phyloP scores from a whole-genome alignment of 2,113 vertebrate species.

The Riparia riparia region DNA sequence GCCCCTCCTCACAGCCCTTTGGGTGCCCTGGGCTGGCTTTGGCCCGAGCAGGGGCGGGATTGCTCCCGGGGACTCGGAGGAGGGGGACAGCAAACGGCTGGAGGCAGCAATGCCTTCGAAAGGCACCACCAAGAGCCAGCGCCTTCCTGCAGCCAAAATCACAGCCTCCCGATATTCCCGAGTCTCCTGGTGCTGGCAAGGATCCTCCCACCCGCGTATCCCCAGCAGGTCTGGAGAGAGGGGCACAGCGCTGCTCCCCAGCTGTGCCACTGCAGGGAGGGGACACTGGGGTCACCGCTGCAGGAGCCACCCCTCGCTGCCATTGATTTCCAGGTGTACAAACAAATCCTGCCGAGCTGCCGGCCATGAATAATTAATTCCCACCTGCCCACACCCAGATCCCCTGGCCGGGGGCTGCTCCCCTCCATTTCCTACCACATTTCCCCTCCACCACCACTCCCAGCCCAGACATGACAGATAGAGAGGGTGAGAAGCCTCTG shows the following conservation, averaged over 20 bases:
- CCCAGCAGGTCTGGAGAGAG: not conserved
- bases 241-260: not conserved
- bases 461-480: not conserved
- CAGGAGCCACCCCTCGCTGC: rapidly evolving
- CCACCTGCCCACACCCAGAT: not conserved
- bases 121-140: not conserved
- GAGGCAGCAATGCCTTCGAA: not conserved
- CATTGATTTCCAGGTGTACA: not conserved
- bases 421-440: not conserved
- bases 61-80: rapidly evolving
- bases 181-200: not conserved
- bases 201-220: not conserved
- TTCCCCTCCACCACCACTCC: not conserved
- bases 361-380: not conserved
- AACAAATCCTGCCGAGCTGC: not conserved
- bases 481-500: not conserved
- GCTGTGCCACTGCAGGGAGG: not conserved
- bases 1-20: rapidly evolving
- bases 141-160: not conserved
- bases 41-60: rapidly evolving
- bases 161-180: not conserved
- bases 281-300: rapidly evolving
- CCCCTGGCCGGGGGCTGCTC: not conserved
- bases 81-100: not conserved
- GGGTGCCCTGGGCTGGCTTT: not conserved